Conservation (phyloP, 2,888 invertebrate genomes). For the Geotrupes spiniger region DNA sequence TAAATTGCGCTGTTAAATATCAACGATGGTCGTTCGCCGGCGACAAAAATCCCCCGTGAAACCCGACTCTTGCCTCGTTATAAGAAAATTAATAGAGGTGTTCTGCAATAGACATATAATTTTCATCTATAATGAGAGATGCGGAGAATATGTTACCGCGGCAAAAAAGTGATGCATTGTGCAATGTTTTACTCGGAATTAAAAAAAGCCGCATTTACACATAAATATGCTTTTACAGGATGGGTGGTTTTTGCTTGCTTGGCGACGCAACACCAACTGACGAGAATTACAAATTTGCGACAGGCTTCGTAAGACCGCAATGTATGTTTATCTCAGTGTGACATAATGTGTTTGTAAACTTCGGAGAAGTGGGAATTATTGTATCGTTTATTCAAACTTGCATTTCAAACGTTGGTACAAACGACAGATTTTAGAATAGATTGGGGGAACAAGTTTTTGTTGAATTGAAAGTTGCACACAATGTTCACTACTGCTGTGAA, state of each 20-base stretch:
- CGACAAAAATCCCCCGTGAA: too few relatives aligned
- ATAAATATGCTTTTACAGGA: neutral
- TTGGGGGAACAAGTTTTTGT: too few relatives aligned
- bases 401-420: too few relatives aligned
- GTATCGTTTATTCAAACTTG: too few relatives aligned
- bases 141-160: neutral
- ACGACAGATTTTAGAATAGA: too few relatives aligned
- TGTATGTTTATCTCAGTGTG: neutral
- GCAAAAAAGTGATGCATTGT: constrained; percentile 2
- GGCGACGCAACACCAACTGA: neutral
- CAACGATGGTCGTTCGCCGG: too few relatives aligned
- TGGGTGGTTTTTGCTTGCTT: neutral
- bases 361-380: too few relatives aligned
- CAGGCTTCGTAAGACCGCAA: neutral
- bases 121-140: constrained; percentile 1
- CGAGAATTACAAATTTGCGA: constrained; percentile 1
- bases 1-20: too few relatives aligned
- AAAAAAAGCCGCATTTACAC: constrained; percentile 1
- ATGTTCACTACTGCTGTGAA: too few relatives aligned
- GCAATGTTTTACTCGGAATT: neutral
- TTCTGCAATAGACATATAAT: neutral
- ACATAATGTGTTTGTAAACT: neutral
- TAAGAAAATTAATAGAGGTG: constrained; percentile 1
- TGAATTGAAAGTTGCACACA: too few relatives aligned
- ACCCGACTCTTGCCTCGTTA: neutral